phyloP scores from a whole-genome alignment of 53 echinoderm and acorn worm genomes.

The Zoroaster sp. region DNA sequence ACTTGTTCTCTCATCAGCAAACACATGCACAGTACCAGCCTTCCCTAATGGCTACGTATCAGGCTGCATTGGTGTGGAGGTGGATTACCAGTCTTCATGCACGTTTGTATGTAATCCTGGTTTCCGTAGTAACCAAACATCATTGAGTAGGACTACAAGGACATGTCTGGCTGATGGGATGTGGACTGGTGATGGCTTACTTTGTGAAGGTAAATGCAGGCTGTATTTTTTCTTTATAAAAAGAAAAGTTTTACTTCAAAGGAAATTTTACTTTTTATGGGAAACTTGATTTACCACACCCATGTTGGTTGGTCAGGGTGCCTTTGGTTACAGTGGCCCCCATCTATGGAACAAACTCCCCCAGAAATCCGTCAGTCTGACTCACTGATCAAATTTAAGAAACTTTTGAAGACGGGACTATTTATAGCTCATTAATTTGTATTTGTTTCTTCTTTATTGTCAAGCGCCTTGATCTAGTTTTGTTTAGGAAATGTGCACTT shows the following conservation, averaged over 20 bases:
- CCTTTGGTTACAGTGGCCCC: background rate
- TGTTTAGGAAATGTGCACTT: too few species aligned
- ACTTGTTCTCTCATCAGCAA: conserved; percentile 31
- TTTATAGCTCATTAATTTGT: too few species aligned
- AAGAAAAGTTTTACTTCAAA: background rate
- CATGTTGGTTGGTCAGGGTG: background rate
- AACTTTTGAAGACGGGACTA: too few species aligned
- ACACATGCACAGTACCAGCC: conserved; percentile 61
- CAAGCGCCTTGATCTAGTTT: too few species aligned
- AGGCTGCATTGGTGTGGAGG: conserved; percentile 38
- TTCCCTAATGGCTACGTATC: conserved; percentile 63
- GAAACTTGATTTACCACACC: background rate
- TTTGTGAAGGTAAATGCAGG: conserved; percentile 60
- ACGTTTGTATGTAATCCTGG: conserved; percentile 74
- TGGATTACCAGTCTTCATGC: conserved; percentile 72
- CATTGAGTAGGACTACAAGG: conserved; percentile 33
- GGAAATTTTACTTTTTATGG: background rate
- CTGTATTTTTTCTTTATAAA: background rate
- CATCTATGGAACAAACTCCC: background rate
- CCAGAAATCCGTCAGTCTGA: background rate
- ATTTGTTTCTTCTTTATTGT: too few species aligned
- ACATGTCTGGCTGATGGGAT: conserved; percentile 73
- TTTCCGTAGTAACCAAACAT: conserved; percentile 37
- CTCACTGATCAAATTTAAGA: background rate
- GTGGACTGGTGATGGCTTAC: conserved; percentile 66